Evolutionary conservation across 2,797 vertebrate genomes (phyloP).

Genomic region (Ispidina lecontei): DNA sequence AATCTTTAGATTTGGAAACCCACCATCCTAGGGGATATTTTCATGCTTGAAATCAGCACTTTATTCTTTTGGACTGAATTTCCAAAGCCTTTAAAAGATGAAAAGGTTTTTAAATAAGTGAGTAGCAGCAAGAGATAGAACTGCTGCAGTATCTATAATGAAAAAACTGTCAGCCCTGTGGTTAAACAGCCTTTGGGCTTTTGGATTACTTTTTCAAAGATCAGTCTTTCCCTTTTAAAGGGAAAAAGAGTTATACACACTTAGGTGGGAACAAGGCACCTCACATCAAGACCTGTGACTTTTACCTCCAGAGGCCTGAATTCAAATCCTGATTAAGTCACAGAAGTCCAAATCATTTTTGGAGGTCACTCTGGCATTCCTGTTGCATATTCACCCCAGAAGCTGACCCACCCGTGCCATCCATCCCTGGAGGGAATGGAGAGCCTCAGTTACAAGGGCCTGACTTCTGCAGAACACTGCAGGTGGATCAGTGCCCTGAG

Average conservation of each 20-base stretch:
- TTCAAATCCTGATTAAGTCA: background rate
- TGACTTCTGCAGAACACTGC: background rate
- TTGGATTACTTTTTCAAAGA: conserved; percentile 4
- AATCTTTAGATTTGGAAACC: background rate
- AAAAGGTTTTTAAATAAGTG: conserved; percentile 2
- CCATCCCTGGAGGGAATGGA: background rate
- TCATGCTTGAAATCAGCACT: conserved; percentile 4
- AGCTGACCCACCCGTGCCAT: background rate
- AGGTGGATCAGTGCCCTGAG: background rate
- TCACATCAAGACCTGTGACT: background rate
- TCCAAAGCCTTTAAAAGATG: conserved; percentile 31
- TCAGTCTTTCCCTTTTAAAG: background rate
- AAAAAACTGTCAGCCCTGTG: conserved; percentile 5
- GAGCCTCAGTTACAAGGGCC: background rate
- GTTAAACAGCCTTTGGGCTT: conserved; percentile 10
- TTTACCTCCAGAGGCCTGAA: background rate
- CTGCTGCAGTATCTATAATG: background rate
- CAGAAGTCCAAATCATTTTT: background rate
- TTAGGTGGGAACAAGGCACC: background rate
- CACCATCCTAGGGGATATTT: background rate
- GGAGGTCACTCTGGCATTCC: background rate
- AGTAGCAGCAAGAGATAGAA: background rate
- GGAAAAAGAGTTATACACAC: background rate
- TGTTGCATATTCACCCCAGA: background rate
- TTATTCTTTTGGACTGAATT: conserved; percentile 25